phyloP scores from a whole-genome alignment of 2,113 vertebrate species.

The Xerus inauris region DNA sequence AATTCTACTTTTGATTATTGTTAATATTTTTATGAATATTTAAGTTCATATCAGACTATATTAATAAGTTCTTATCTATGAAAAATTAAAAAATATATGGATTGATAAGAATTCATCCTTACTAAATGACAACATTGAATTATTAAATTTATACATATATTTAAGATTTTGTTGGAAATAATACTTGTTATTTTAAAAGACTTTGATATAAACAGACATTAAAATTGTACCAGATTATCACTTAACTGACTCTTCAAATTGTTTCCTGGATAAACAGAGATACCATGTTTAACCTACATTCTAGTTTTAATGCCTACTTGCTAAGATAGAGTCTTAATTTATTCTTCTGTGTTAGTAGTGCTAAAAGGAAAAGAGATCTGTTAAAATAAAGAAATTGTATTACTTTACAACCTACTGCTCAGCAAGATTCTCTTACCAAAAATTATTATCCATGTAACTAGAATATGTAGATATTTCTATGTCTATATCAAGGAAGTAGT shows the following conservation, averaged over 20 bases:
- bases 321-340: background rate
- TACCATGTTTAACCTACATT: slow-evolving; percentile 65
- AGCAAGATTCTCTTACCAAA: background rate
- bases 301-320: slow-evolving; percentile 38
- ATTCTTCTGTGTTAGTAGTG: background rate
- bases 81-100: background rate
- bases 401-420: slow-evolving; percentile 3
- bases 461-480: background rate
- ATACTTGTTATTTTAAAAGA: background rate
- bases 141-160: background rate
- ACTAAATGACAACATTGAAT: background rate
- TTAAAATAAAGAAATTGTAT: background rate
- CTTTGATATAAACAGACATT: slow-evolving; percentile 41
- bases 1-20: background rate
- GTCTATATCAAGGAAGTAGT: too few species aligned
- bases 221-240: slow-evolving; percentile 25
- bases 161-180: background rate
- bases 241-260: slow-evolving; percentile 36
- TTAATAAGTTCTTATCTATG: background rate
- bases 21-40: background rate
- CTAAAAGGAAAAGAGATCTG: slow-evolving; percentile 6
- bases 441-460: background rate
- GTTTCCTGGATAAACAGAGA: slow-evolving; percentile 24
- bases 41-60: background rate
- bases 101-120: background rate